Conservation (phyloP, 1,140 invertebrate genomes). For the Lordiphosa collinella region DNA sequence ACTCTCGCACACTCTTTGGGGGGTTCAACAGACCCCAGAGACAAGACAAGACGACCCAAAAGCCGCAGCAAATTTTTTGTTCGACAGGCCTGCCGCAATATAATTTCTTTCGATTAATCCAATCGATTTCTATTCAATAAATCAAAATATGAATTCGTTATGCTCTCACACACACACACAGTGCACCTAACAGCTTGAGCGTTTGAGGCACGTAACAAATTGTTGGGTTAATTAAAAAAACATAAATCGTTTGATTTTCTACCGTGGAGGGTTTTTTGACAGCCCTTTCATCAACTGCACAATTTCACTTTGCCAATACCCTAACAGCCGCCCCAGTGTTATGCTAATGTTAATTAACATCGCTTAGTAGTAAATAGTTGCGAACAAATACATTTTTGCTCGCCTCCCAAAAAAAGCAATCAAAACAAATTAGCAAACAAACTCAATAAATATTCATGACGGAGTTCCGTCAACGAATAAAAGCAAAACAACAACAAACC, state of each 20-base stretch:
- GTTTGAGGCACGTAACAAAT: slow-evolving; percentile 79
- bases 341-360: slow-evolving; percentile 47
- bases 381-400: slow-evolving; percentile 31
- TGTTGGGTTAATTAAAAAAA: slow-evolving; percentile 79
- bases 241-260: slow-evolving; percentile 77
- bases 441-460: slow-evolving; percentile 65
- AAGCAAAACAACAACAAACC: slow-evolving; percentile 11
- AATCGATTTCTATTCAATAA: slow-evolving; percentile 79
- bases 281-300: slow-evolving; percentile 59
- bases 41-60: not conserved
- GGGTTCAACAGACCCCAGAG: slow-evolving; percentile 11
- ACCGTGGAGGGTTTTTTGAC: slow-evolving; percentile 44
- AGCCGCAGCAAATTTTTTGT: slow-evolving; percentile 41
- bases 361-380: slow-evolving; percentile 44
- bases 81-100: slow-evolving; percentile 59
- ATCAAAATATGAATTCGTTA: slow-evolving; percentile 77
- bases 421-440: slow-evolving; percentile 59
- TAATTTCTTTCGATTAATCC: slow-evolving; percentile 78
- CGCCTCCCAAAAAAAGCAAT: slow-evolving; percentile 38
- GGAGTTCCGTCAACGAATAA: slow-evolving; percentile 42
- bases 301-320: slow-evolving; percentile 31
- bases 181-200: slow-evolving; percentile 21
- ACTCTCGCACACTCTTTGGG: slow-evolving; percentile 2
- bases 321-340: slow-evolving; percentile 12
- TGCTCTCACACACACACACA: slow-evolving; percentile 49